phyloP scores from a whole-genome alignment of 53 echinoderm and acorn worm genomes.

The Echinarachnius parma region DNA sequence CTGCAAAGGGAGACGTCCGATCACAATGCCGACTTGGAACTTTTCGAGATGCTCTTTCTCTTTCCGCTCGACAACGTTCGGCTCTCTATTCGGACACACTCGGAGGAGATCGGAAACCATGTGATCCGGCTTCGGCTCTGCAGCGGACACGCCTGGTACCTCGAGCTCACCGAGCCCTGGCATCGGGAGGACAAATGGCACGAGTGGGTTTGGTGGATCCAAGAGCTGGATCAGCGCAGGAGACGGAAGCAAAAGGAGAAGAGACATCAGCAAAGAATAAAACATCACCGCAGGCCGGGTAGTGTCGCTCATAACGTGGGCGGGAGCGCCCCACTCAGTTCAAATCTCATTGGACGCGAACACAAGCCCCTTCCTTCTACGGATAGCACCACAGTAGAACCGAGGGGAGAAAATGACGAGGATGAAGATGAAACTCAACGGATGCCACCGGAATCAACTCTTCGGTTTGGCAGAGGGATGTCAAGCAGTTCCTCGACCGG shows the following conservation, averaged over 20 bases:
- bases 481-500: neutral
- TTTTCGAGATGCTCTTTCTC: slow-evolving; percentile 63
- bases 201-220: slow-evolving; percentile 66
- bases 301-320: neutral
- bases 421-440: neutral
- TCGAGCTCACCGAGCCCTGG: slow-evolving; percentile 62
- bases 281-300: too few relatives aligned
- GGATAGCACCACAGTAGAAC: too few relatives aligned
- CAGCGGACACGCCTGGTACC: slow-evolving; percentile 57
- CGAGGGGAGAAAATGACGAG: neutral
- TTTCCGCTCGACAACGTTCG: slow-evolving; percentile 68
- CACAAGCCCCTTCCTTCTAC: neutral
- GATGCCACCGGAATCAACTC: too few relatives aligned
- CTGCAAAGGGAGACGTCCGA: slow-evolving; percentile 13
- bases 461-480: neutral
- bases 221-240: slow-evolving; percentile 56
- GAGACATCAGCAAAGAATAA: slow-evolving; percentile 6
- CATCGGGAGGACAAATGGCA: slow-evolving; percentile 66
- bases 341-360: neutral
- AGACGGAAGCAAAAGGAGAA: slow-evolving; percentile 5
- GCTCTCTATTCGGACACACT: slow-evolving; percentile 65
- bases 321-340: neutral
- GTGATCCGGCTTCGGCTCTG: slow-evolving; percentile 73
- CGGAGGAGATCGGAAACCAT: slow-evolving; percentile 55
- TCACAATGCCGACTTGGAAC: slow-evolving; percentile 56